These are phyloP conservation scores for Chrysolina oricalcia DNA, from an alignment of 2,888 invertebrate species.

Conservation along the genomic window DNA sequence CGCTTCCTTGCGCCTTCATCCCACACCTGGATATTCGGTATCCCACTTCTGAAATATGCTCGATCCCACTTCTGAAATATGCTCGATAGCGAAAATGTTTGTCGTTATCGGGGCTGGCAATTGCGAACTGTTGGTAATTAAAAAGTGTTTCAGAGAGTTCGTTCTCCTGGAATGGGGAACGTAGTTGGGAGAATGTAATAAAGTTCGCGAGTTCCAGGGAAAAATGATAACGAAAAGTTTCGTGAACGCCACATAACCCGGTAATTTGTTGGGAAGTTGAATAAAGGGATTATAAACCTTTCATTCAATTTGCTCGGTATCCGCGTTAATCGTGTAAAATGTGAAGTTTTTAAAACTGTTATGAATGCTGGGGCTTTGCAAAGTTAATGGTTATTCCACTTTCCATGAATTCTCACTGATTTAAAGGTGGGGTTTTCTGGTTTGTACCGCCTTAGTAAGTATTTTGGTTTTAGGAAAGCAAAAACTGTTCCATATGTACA, in stretches of 20 bases:
- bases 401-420: too few relatives aligned
- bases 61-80: constrained; percentile 14
- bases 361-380: background rate
- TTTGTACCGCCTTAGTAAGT: too few relatives aligned
- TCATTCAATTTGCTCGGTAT: background rate
- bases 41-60: constrained; percentile 7
- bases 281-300: background rate
- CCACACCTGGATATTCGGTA: background rate
- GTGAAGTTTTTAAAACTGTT: background rate
- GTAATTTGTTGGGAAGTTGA: constrained; percentile 10
- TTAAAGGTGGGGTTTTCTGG: too few relatives aligned
- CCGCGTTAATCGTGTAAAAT: background rate
- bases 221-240: constrained; percentile 23
- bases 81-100: constrained; percentile 8
- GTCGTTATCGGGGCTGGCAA: constrained; percentile 1
- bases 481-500: too few relatives aligned
- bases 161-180: constrained; percentile 1
- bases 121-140: constrained; percentile 4
- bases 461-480: too few relatives aligned
- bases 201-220: background rate
- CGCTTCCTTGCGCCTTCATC: constrained; percentile 4
- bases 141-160: constrained; percentile 1
- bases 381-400: background rate
- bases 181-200: background rate
- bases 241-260: background rate